These are phyloP conservation scores for Aphelenchoides avenae DNA, from an alignment of 1,140 invertebrate genomes.

Conservation along the genomic window DNA sequence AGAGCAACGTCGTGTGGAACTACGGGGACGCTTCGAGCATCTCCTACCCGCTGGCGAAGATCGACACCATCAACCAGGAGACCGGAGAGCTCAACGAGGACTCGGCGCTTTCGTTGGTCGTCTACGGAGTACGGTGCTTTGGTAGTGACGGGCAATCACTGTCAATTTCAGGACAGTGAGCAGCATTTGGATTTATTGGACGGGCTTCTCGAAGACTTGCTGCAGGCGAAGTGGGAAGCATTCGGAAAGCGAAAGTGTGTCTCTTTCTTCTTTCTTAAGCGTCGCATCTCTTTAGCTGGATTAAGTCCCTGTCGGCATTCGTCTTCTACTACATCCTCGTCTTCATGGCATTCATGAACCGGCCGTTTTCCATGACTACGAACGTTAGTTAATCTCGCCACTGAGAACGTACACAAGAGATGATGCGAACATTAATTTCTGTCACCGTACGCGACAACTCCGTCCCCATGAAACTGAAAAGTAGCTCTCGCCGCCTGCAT, in stretches of 20 bases:
- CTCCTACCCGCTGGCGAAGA: conserved; percentile 83
- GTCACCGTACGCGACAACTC: too few relatives aligned
- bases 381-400: conserved; percentile 31
- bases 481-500: too few relatives aligned
- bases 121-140: conserved; percentile 84
- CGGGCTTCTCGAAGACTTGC: conserved; percentile 82
- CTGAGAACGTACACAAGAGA: too few relatives aligned
- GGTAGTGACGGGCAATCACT: too few relatives aligned
- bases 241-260: too few relatives aligned
- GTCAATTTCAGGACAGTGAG: conserved; percentile 73
- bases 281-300: conserved; percentile 35
- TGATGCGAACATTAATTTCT: too few relatives aligned
- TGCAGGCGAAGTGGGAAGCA: conserved; percentile 97
- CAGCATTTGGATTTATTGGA: conserved; percentile 93
- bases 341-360: conserved; percentile 51
- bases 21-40: conserved; percentile 84
- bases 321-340: conserved; percentile 49
- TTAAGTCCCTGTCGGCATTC: conserved; percentile 44
- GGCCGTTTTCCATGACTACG: conserved; percentile 52
- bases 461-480: too few relatives aligned
- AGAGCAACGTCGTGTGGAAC: conserved; percentile 62
- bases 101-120: conserved; percentile 92
- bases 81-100: conserved; percentile 86
- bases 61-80: conserved; percentile 87
- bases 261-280: neutral